Conservation (phyloP, 2,797 vertebrate genomes). For the Ispidina lecontei region DNA sequence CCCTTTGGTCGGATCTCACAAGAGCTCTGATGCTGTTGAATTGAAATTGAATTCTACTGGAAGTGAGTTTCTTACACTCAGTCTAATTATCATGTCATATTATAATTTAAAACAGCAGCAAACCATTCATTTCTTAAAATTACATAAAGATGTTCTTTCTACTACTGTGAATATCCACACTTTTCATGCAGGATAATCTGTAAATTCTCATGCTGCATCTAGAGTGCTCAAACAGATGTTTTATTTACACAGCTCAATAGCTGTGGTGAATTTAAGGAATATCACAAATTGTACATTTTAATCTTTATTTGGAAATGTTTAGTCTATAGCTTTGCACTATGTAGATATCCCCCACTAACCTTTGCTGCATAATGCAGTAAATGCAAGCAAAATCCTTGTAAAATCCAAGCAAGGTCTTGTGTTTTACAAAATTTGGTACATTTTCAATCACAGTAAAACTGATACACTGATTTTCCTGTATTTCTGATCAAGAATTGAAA, state of each 20-base stretch:
- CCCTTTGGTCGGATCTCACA: background rate
- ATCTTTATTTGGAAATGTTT: background rate
- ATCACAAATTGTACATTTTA: background rate
- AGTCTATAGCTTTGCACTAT: background rate
- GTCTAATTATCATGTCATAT: background rate
- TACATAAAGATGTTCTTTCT: background rate
- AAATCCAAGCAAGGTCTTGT: background rate
- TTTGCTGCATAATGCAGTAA: background rate
- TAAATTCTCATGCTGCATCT: background rate
- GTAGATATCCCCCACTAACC: rapidly evolving
- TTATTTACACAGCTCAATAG: background rate
- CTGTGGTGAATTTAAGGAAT: background rate
- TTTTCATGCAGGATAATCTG: background rate
- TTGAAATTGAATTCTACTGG: constrained; percentile 28
- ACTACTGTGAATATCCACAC: background rate
- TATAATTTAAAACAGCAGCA: background rate
- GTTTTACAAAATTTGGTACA: background rate
- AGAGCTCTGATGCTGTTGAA: background rate
- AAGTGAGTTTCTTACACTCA: background rate
- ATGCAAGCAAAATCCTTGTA: background rate
- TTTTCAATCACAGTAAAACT: background rate
- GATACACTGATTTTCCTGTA: background rate
- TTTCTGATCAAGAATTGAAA: background rate
- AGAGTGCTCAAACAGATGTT: background rate
- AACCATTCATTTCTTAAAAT: background rate